Percentiles rank a stretch among this genome's conserved stretches.
Evolutionary conservation across 2,113 vertebrate genomes (phyloP).

Genomic region (Antigone vipio): DNA sequence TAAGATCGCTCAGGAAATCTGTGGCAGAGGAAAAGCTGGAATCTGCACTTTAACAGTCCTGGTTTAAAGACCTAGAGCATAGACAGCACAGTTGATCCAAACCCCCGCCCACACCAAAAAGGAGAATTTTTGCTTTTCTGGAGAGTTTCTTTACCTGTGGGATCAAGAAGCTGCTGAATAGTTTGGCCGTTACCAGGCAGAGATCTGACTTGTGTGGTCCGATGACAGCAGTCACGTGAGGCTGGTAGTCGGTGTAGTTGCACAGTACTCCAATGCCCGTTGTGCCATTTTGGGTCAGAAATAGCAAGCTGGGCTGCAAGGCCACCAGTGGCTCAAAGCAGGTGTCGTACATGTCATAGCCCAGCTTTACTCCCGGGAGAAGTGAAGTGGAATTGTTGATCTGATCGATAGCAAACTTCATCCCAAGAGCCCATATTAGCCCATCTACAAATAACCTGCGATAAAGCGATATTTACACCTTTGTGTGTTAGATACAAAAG

Average conservation of each 20-base stretch:
- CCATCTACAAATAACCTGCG: conserved; percentile 71
- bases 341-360: conserved; percentile 78
- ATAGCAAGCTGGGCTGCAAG: conserved; percentile 78
- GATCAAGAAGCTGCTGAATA: conserved; percentile 84
- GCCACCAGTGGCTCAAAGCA: conserved; percentile 74
- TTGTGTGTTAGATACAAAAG: neutral
- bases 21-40: neutral
- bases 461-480: neutral
- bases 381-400: conserved; percentile 81
- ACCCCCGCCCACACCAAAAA: neutral
- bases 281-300: conserved; percentile 62
- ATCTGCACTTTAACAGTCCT: neutral
- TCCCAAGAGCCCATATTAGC: conserved; percentile 78
- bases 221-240: conserved; percentile 80
- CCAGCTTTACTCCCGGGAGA: conserved; percentile 79
- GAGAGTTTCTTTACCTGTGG: conserved; percentile 78
- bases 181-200: conserved; percentile 75
- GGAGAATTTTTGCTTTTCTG: neutral
- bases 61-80: neutral
- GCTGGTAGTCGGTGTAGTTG: conserved; percentile 82
- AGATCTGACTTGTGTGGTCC: conserved; percentile 81
- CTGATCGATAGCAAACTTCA: conserved; percentile 87
- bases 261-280: conserved; percentile 47
- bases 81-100: neutral
- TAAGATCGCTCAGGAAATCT: too few species aligned